phyloP scores from a whole-genome alignment of 1,140 invertebrate genomes.

The Sminthurinus signatus region DNA sequence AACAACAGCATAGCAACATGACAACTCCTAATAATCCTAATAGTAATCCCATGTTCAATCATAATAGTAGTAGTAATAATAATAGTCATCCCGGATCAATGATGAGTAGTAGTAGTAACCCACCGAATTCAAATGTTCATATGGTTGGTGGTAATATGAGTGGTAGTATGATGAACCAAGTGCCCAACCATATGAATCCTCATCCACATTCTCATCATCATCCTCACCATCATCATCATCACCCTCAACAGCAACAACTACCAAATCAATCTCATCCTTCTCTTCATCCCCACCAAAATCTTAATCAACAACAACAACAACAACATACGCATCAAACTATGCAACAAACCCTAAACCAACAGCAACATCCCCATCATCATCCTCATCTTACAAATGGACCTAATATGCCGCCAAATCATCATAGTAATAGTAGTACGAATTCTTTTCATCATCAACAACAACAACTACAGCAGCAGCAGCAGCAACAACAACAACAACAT shows the following conservation, averaged over 20 bases:
- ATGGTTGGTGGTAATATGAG: slow-evolving; percentile 44
- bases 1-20: slow-evolving; percentile 18
- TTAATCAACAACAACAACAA: slow-evolving; percentile 36
- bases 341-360: too few species aligned
- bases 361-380: slow-evolving; percentile 10
- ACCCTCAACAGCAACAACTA: slow-evolving; percentile 17
- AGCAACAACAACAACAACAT: slow-evolving; percentile 43
- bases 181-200: slow-evolving; percentile 29
- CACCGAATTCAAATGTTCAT: slow-evolving; percentile 37
- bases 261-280: slow-evolving; percentile 40
- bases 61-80: too few species aligned
- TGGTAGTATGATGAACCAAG: slow-evolving; percentile 26
- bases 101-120: slow-evolving; percentile 27
- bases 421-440: slow-evolving; percentile 4
- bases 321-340: slow-evolving; percentile 41
- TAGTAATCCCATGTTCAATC: slow-evolving; percentile 27
- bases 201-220: slow-evolving; percentile 38
- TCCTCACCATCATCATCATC: slow-evolving; percentile 41
- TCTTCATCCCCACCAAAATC: slow-evolving; percentile 9
- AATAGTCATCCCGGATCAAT: slow-evolving; percentile 14
- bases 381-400: slow-evolving; percentile 44
- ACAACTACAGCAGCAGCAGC: slow-evolving; percentile 39
- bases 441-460: slow-evolving; percentile 35
- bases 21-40: slow-evolving; percentile 10
- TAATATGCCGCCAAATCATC: slow-evolving; percentile 44